Conservation (phyloP, 2,888 invertebrate species). For the Temnothorax ravouxi region DNA sequence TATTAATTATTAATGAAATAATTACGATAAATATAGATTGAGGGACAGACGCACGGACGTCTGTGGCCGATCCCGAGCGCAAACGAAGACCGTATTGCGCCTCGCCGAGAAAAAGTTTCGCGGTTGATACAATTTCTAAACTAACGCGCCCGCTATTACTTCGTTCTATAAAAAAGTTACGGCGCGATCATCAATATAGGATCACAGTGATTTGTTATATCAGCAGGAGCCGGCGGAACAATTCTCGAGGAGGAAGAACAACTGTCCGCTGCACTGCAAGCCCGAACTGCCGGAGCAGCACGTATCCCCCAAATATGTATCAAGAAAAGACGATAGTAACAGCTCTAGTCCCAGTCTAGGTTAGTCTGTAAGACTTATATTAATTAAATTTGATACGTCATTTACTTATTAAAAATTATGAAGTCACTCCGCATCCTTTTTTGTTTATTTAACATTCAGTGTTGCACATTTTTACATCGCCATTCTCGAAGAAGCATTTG, state of each 20-base stretch:
- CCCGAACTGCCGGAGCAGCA: slow-evolving; percentile 76
- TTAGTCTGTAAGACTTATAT: slow-evolving; percentile 48
- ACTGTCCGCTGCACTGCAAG: slow-evolving; percentile 81
- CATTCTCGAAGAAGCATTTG: background rate
- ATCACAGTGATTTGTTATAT: slow-evolving; percentile 50
- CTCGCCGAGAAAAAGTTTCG: slow-evolving; percentile 31
- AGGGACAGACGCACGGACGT: background rate
- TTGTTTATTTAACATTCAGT: background rate
- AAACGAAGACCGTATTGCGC: background rate
- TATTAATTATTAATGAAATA: background rate
- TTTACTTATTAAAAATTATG: background rate
- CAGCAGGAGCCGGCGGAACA: slow-evolving; percentile 74
- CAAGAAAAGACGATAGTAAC: slow-evolving; percentile 74
- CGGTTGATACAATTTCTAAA: slow-evolving; percentile 30
- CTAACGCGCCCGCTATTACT: slow-evolving; percentile 20
- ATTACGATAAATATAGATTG: background rate
- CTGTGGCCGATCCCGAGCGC: background rate
- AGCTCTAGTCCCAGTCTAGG: slow-evolving; percentile 79
- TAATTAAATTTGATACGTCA: background rate
- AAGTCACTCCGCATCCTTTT: background rate
- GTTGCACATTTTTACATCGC: background rate
- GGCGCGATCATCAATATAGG: slow-evolving; percentile 26
- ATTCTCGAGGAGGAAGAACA: slow-evolving; percentile 75
- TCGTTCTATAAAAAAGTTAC: slow-evolving; percentile 45
- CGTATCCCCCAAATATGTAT: slow-evolving; percentile 76